Evolutionary conservation across 1,140 invertebrate genomes (phyloP), one percentile per base, ranked within the genome.

Genomic region (Berghia stephanieae): DNA sequence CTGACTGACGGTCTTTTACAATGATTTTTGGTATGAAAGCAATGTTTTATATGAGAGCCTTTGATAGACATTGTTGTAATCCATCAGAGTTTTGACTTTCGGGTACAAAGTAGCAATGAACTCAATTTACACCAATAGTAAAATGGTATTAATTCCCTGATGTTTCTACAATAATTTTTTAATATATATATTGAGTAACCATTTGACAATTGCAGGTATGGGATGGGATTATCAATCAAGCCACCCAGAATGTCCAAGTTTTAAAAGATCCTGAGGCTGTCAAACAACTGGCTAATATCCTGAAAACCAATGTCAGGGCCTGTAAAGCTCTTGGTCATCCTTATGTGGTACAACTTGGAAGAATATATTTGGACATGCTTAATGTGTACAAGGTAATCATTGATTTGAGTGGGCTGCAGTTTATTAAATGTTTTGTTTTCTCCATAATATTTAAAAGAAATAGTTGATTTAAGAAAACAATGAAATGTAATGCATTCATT

Each of bases 331-430:
- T 99, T 60, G 97, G 96, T 13, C 96, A 99, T 91, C 94, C 96
- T 10, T 99, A 98, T 92, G 96, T 99, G 81, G 92, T 95, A 79
- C 97, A 94, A 92, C 92, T 99, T 83, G 96, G 97, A 68, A 92
- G 96, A 86, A 98, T 99, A 89, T 99, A 99, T 90, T 92, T 99
- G 86, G 98, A 99, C 90, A 99, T 99, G 97, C 91, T 99, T 74
- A 99, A 98, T 92, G 96, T 99, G 73, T 99, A 99, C 91, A 99
- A 99, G 87, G 97, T 96, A 69, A 46, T 36, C 4, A n/a, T n/a
- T n/a, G n/a, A n/a, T n/a, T n/a, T n/a, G n/a, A n/a, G n/a, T n/a
- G n/a, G n/a, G n/a, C n/a, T n/a, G n/a, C n/a, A n/a, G n/a, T n/a
- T n/a, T n/a, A n/a, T n/a, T n/a, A n/a, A n/a, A n/a, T n/a, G n/a